Evolutionary conservation across 1,140 invertebrate genomes (phyloP), one percentile per base, ranked within the genome.

Genomic region (Philopotamus ludificatus): DNA sequence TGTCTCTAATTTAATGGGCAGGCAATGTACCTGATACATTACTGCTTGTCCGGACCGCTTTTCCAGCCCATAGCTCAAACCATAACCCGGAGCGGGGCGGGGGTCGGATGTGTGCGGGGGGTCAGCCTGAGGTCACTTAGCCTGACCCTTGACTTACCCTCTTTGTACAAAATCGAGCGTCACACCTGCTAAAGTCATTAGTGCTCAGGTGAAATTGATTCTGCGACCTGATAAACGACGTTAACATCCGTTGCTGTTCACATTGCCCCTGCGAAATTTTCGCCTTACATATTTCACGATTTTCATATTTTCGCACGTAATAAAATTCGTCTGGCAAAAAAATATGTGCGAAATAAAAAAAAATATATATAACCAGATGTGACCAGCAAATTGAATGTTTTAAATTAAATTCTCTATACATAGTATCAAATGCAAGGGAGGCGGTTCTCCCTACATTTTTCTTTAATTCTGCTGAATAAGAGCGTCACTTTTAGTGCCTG

Each of bases 131-230:
- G 44, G 44, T 47, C 44, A 16, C 44, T 12, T 47, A 16, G 18
- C 44, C 44, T 47, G 18, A 16, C 44, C 44, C 44, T 47, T 47
- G 7, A 7, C 44, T 12, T 20, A 8, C 44, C 44, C 44, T 47
- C 18, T 47, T 16, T 9, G 44, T 16, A 20, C 18, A 47, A 47
- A 47, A 16, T 20, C 18, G 18, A 47, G 8, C 44, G 44, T 47
- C 44, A 20, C 44, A 47, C 44, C 44, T 47, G 44, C 44, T 12
- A 47, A 47, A 47, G 44, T 47, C 44, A 47, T 47, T 47, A 47
- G 44, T 9, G 18, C 10, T 47, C 10, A 47, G 44, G 18, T 47
- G 44, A 47, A 47, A 47, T 47, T 20, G 44, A 16, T 47, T 20
- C 10, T 20, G 44, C 44, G 4, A 20, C 44, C 44, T 47, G 44